A percentile compares a stretch with the other conserved stretches of the same genome.
Evolutionary conservation across 1,140 invertebrate genomes (phyloP).

Genomic region (Battus philenor): DNA sequence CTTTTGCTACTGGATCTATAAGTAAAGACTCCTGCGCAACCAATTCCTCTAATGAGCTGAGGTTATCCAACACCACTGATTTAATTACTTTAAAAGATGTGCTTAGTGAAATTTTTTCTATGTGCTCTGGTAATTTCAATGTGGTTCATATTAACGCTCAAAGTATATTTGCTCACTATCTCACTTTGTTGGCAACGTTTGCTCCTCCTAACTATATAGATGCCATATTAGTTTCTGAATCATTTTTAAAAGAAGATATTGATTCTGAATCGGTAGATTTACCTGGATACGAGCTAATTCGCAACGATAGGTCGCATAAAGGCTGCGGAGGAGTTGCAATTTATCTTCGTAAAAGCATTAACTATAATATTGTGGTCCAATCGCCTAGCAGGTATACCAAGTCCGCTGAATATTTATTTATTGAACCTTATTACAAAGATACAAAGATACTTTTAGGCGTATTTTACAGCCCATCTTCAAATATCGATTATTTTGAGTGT

Average conservation of each 20-base stretch:
- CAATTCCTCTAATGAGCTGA: too few relatives aligned
- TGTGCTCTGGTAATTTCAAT: not conserved
- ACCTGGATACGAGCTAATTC: constrained; percentile 4
- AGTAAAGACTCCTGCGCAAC: too few relatives aligned
- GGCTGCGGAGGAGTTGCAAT: constrained; percentile 21
- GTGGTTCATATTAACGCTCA: constrained; percentile 5
- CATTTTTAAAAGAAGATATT: not conserved
- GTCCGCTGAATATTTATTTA: constrained; percentile 15
- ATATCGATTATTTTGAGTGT: constrained; percentile 14
- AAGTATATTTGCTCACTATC: constrained; percentile 4
- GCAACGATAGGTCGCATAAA: constrained; percentile 22
- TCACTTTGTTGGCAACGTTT: not conserved
- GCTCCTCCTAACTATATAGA: constrained; percentile 1
- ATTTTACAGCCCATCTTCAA: constrained; percentile 15
- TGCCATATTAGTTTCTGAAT: constrained; percentile 5
- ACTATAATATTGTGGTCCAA: not conserved
- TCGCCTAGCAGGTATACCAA: constrained; percentile 6
- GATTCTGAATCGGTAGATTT: not conserved
- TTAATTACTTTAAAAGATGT: constrained; percentile 1
- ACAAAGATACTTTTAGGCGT: constrained; percentile 16
- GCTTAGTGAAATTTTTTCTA: not conserved
- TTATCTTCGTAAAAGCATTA: constrained; percentile 16
- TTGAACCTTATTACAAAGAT: constrained; percentile 11
- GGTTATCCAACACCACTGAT: not conserved
- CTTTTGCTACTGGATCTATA: too few relatives aligned